Evolutionary conservation across 37 sponge, comb jelly and placozoan genomes (phyloP).

Genomic region (Amphimedon queenslandica): DNA sequence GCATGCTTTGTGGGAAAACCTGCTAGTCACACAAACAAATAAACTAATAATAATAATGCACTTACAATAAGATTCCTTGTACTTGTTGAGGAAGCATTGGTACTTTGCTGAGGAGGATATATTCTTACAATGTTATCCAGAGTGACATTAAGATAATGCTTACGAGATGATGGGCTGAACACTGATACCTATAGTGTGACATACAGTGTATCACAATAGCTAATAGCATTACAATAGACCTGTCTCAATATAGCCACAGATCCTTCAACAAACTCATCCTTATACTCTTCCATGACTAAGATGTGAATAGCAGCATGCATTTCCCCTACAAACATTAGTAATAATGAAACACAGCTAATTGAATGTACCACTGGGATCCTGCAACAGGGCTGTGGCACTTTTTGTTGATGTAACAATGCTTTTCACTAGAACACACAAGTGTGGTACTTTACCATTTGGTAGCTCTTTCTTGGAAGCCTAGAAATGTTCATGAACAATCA

Average conservation of each 20-base stretch:
- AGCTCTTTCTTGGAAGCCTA: conserved; percentile 19
- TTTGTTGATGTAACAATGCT: conserved; percentile 10
- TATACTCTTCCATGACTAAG: conserved; percentile 41
- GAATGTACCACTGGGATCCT: conserved; percentile 56
- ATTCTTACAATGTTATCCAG: conserved; percentile 42
- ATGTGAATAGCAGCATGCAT: conserved; percentile 50
- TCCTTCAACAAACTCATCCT: conserved; percentile 32
- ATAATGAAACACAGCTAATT: too few species aligned
- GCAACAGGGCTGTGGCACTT: conserved; percentile 52
- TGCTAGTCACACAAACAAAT: too few species aligned
- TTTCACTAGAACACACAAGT: conserved; percentile 49
- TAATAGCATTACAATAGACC: conserved; percentile 15
- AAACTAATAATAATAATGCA: too few species aligned
- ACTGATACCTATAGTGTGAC: conserved; percentile 51
- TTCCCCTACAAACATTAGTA: conserved; percentile 49
- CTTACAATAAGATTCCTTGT: too few species aligned
- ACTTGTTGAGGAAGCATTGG: too few species aligned
- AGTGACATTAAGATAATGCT: conserved; percentile 62
- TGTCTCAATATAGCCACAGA: conserved; percentile 38
- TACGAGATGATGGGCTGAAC: conserved; percentile 49
- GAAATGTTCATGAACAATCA: too few species aligned
- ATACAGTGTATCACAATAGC: too few species aligned
- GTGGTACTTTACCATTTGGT: conserved; percentile 42
- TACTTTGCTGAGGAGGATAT: too few species aligned
- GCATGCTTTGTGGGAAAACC: too few species aligned